Base-by-base conservation (phyloP, 1,140 invertebrate species). In the Andrena cerasifolii region DNA sequence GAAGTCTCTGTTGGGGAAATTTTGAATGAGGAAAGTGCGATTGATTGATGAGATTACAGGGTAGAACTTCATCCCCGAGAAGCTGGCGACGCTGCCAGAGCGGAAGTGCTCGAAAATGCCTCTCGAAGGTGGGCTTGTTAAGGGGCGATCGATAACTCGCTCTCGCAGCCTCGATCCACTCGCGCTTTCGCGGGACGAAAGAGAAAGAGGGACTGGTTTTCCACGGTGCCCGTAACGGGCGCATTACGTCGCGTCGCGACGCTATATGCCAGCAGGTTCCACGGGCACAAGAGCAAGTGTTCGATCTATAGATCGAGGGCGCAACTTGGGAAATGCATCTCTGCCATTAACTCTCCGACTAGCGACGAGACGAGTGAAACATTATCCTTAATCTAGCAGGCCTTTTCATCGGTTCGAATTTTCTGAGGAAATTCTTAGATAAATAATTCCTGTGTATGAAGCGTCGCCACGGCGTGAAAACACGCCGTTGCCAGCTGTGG, bases 131-230 rank as follows among this genome's bases (percentile, higher is more conserved):
- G 56, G 66, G 56, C 56, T 77, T 62, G 56, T 77, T 70, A 77
- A 49, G 45, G 12, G 33, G 21, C 24, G 61, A 74, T 74, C 59
- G 70, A 74, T 79, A 74, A 79, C 77, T 51, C 77, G 71, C 59
- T 66, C 71, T 59, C 68, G 56, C n/a, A 18, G 45, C 31, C 71
- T 58, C 77, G 77, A 79, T 74, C 49, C 71, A 79, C 77, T 79
- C 77, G 77, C 77, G 71, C 77, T 79, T 79, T 79, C 71, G 70
- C 77, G 77, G 33, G 71, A 66, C 61, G 71, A 74, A 74, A 79
- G 71, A 79, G 71, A 79, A 74, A 74, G 12, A 77, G 53, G 43
- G 71, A 79, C 71, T 62, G 77, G 77, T 74, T 79, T 49, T 40
- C 43, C 53, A 18, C 4, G 21, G 21, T 14, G 31, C 31, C 28